Conservation (phyloP, 2,888 invertebrate species). For the Agrotis puta region DNA sequence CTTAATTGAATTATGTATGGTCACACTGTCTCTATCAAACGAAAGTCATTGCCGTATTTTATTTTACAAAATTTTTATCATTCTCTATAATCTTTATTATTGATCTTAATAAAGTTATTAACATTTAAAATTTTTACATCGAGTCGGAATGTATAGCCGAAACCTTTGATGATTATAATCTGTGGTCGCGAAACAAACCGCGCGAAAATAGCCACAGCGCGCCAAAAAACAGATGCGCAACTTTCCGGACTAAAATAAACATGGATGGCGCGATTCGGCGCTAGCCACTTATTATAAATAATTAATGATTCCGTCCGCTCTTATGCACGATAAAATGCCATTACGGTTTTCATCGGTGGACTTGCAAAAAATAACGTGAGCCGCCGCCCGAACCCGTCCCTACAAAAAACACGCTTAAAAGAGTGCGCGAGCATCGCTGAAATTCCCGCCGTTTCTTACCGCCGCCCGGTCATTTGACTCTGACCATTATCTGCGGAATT, state of each 20-base stretch:
- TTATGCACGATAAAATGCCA: conserved; percentile 91
- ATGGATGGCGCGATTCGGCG: conserved; percentile 83
- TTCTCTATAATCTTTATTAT: neutral
- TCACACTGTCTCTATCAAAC: neutral
- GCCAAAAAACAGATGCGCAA: conserved; percentile 71
- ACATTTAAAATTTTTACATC: conserved; percentile 31
- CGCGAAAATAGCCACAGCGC: conserved; percentile 73
- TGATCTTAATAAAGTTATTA: conserved; percentile 31
- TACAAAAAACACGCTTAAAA: conserved; percentile 88
- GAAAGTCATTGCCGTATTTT: neutral
- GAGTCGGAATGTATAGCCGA: conserved; percentile 30
- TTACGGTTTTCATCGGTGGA: conserved; percentile 89
- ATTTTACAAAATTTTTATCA: neutral
- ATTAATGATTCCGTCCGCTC: conserved; percentile 90
- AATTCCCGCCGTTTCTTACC: conserved; percentile 89
- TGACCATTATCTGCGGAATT: conserved; percentile 90
- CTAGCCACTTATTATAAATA: conserved; percentile 91
- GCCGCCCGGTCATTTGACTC: conserved; percentile 89
- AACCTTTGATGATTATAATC: conserved; percentile 47
- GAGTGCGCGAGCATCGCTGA: conserved; percentile 88
- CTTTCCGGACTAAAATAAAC: conserved; percentile 79
- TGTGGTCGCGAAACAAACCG: conserved; percentile 49
- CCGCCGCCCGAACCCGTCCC: conserved; percentile 84
- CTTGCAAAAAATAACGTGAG: conserved; percentile 87
- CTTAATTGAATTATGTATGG: neutral